Evolutionary conservation across 35 echinoderm and acorn worm genomes (phyloP).

Genomic region (Amphiura filiformis): DNA sequence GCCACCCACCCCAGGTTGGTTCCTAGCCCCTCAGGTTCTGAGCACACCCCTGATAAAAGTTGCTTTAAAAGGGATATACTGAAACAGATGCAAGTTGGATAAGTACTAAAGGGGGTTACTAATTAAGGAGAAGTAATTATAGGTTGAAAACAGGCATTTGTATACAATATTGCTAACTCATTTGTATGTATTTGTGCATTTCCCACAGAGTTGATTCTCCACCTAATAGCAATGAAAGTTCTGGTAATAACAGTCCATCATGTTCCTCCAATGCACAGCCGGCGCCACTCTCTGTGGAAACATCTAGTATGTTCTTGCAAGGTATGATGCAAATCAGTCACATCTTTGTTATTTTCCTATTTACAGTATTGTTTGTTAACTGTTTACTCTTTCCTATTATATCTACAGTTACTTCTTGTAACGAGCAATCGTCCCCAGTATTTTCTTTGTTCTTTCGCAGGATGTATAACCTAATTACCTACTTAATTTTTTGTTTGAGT

Average conservation of each 20-base stretch:
- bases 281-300: background rate
- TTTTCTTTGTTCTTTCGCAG: too few species aligned
- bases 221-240: background rate
- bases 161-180: too few species aligned
- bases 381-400: background rate
- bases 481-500: too few species aligned
- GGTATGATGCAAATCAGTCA: background rate
- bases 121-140: too few species aligned
- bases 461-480: too few species aligned
- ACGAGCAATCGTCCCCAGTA: background rate
- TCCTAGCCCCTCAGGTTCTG: too few species aligned
- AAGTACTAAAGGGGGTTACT: too few species aligned
- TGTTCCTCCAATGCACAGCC: background rate
- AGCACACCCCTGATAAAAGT: too few species aligned
- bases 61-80: too few species aligned
- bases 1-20: too few species aligned
- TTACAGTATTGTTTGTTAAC: background rate
- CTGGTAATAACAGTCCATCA: background rate
- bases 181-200: background rate
- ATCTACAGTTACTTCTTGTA: background rate
- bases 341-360: background rate
- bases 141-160: too few species aligned
- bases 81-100: too few species aligned
- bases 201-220: background rate
- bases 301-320: constrained; percentile 11